phyloP scores from a whole-genome alignment of 2,797 vertebrate genomes.

The Atherinosoma microstoma region DNA sequence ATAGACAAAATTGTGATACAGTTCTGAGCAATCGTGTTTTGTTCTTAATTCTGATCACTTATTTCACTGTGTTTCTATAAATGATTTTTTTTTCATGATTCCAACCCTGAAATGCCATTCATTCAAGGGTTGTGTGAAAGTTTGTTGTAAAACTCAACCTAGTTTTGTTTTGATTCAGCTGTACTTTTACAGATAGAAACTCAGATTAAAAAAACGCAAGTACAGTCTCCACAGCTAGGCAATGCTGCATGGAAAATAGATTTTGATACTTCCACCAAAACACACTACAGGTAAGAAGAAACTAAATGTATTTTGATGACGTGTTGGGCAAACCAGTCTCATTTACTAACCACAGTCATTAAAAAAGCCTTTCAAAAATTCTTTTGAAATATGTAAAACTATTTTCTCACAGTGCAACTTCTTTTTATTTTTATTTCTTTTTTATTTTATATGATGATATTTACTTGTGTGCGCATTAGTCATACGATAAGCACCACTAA shows the following conservation, averaged over 20 bases:
- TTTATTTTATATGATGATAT: constrained; percentile 7
- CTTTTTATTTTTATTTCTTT: neutral
- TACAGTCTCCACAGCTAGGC: constrained; percentile 46
- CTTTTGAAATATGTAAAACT: neutral
- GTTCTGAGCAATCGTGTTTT: constrained; percentile 4
- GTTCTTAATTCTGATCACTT: neutral
- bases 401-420: neutral
- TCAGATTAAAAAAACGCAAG: constrained; percentile 46
- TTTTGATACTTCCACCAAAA: constrained; percentile 57
- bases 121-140: constrained; percentile 12
- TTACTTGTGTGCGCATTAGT: constrained; percentile 25
- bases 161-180: neutral
- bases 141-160: constrained; percentile 15
- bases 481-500: constrained; percentile 26
- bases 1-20: constrained; percentile 34
- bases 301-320: constrained; percentile 41
- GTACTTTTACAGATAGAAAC: constrained; percentile 33
- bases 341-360: constrained; percentile 1
- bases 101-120: neutral
- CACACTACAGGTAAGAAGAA: constrained; percentile 38
- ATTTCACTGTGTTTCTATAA: constrained; percentile 17
- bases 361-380: neutral
- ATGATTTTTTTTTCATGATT: constrained; percentile 4
- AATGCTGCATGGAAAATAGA: constrained; percentile 51
- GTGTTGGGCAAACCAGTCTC: neutral